A percentile compares a stretch with the other conserved stretches of the same genome.
phyloP scores from a whole-genome alignment of 2,888 invertebrate species.

The Sminthurinus aureus region DNA sequence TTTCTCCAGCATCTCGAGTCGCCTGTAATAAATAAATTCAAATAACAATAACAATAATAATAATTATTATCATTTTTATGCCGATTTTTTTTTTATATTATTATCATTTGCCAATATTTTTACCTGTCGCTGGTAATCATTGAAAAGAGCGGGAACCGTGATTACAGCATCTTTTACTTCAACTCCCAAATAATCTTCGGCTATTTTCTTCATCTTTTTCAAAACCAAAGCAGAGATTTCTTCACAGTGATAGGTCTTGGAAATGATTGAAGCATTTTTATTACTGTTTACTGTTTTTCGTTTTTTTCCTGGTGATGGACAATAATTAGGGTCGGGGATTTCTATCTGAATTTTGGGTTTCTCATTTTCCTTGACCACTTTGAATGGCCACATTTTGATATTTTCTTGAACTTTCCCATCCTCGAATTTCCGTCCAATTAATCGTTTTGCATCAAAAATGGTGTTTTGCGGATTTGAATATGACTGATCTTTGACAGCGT shows the following conservation, averaged over 20 bases:
- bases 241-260: no score
- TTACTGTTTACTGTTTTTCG: no score
- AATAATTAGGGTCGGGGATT: no score
- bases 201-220: background rate
- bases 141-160: constrained; percentile 3
- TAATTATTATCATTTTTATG: no score
- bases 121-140: background rate
- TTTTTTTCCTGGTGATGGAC: constrained; percentile 66
- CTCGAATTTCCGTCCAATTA: background rate
- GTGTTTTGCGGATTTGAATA: background rate
- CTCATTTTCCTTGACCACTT: constrained; percentile 61
- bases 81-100: no score
- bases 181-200: background rate
- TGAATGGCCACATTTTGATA: constrained; percentile 1
- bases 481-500: constrained; percentile 10
- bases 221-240: background rate
- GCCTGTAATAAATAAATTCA: no score
- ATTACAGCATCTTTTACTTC: background rate
- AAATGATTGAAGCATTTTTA: no score
- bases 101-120: constrained; percentile 2
- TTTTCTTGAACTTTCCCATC: constrained; percentile 60
- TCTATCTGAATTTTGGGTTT: constrained; percentile 65
- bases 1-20: constrained; percentile 12
- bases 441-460: no score
- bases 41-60: no score